A percentile compares a stretch with the other conserved stretches of the same genome.
Evolutionary conservation across 2,797 vertebrate species (phyloP).

Genomic region (Glyptemys insculpta): DNA sequence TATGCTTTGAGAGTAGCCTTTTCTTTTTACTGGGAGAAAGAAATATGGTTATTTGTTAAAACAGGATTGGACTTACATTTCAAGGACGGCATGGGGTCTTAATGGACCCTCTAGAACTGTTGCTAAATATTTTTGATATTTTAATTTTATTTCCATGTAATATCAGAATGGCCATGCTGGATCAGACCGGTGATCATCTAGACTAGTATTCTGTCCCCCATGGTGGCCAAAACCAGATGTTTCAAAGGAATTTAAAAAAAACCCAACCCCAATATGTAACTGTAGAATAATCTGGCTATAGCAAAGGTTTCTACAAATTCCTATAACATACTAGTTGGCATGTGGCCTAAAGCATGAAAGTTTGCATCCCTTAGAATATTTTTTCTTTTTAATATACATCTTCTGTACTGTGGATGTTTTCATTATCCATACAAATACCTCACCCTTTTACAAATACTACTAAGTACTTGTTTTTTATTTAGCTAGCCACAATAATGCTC

Average conservation of each 20-base stretch:
- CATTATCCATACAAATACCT: background rate
- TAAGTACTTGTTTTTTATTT: background rate
- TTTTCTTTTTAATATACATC: background rate
- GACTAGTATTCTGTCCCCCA: background rate
- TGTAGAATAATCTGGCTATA: background rate
- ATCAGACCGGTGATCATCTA: background rate
- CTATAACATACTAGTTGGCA: background rate
- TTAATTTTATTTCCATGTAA: background rate
- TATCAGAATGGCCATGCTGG: background rate
- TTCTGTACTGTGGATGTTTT: background rate
- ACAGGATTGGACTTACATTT: background rate
- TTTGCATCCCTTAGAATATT: background rate
- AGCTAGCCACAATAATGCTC: background rate
- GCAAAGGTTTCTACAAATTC: background rate
- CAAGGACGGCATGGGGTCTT: background rate
- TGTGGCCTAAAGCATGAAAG: background rate
- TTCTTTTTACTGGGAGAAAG: background rate
- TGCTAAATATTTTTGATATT: background rate
- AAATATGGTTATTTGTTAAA: background rate
- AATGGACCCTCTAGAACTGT: background rate
- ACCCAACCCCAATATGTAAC: rapidly evolving
- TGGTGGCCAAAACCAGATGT: background rate
- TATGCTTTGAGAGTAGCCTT: background rate
- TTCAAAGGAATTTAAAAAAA: background rate
- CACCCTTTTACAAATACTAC: background rate